A percentile compares a stretch with the other conserved stretches of the same genome.
Conservation (phyloP, 2,888 invertebrate genomes). For the Elysia crispata region DNA sequence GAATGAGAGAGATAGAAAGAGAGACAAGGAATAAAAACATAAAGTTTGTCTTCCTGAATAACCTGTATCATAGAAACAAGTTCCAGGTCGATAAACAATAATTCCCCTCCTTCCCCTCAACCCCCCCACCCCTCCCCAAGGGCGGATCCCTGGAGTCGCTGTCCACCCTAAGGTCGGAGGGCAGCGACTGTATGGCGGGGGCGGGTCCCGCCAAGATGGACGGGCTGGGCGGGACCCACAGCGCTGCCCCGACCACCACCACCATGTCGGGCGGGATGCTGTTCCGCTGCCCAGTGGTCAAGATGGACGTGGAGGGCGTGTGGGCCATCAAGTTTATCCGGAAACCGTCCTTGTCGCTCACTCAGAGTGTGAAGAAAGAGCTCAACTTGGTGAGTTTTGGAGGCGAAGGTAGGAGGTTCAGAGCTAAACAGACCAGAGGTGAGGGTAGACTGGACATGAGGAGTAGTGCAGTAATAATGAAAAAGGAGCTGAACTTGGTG, state of each 20-base stretch:
- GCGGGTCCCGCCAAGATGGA: neutral
- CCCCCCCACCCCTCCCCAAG: neutral
- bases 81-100: no score
- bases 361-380: neutral
- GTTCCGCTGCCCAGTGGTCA: slow-evolving; percentile 25
- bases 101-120: neutral
- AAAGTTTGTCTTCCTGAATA: neutral
- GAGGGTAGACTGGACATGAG: no score
- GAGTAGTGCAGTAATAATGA: no score
- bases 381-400: slow-evolving; percentile 19
- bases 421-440: no score
- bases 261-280: neutral
- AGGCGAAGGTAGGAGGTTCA: no score
- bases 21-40: neutral
- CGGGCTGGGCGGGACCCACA: no score
- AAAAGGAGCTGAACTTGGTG: no score
- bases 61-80: neutral
- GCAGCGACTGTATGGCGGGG: neutral
- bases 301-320: slow-evolving; percentile 25
- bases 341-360: neutral
- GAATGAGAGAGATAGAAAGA: neutral
- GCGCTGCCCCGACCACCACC: no score
- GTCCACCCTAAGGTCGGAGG: slow-evolving; percentile 1
- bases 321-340: slow-evolving; percentile 26
- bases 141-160: neutral